phyloP scores from a whole-genome alignment of 2,797 vertebrate species.

The Echeneis naucrates region DNA sequence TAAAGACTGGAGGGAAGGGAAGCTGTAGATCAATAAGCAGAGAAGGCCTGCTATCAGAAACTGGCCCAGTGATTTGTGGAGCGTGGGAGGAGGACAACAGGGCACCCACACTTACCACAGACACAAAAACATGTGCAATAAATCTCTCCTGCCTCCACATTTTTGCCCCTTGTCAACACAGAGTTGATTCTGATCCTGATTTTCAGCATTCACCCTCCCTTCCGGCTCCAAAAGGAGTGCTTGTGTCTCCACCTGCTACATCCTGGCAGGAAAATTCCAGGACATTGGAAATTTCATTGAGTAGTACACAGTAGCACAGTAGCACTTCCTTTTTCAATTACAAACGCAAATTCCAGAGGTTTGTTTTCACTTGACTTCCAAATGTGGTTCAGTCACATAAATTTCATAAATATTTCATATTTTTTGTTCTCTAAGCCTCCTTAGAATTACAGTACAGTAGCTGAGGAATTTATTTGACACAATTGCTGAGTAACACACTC shows the following conservation, averaged over 20 bases:
- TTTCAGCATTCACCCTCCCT: slow-evolving; percentile 18
- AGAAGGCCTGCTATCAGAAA: slow-evolving; percentile 30
- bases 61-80: slow-evolving; percentile 17
- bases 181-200: slow-evolving; percentile 31
- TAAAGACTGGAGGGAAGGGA: not conserved
- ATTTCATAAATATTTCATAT: too few species aligned
- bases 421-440: too few species aligned
- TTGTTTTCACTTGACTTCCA: too few species aligned
- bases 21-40: slow-evolving; percentile 12
- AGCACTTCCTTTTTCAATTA: not conserved
- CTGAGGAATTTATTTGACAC: too few species aligned
- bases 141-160: slow-evolving; percentile 14
- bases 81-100: slow-evolving; percentile 16
- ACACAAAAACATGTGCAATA: not conserved
- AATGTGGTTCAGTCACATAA: too few species aligned
- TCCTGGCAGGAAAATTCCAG: slow-evolving; percentile 12
- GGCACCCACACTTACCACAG: not conserved
- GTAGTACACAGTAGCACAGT: too few species aligned
- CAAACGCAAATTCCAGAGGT: too few species aligned
- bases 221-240: not conserved
- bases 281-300: not conserved
- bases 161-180: slow-evolving; percentile 19
- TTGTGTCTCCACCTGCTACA: slow-evolving; percentile 27
- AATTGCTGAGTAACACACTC: too few species aligned
- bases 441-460: too few species aligned